phyloP scores from a whole-genome alignment of 2,888 invertebrate genomes.

The Drosophila limbata region DNA sequence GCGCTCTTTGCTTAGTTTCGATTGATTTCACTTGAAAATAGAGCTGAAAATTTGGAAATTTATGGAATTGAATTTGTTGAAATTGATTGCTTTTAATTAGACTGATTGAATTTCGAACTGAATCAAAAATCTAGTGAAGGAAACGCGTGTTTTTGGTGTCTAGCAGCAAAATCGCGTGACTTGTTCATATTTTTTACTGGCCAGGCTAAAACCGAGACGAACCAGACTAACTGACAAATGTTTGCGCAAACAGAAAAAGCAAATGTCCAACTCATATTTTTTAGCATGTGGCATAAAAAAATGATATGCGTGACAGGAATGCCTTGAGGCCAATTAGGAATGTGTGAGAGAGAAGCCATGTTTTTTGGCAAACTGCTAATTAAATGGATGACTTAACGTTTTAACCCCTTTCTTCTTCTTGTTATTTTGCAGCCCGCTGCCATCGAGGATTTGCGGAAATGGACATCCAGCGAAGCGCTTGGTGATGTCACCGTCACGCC shows the following conservation, averaged over 20 bases:
- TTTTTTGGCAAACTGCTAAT: constrained; percentile 61
- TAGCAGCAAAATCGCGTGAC: constrained; percentile 61
- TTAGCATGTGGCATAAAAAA: constrained; percentile 27
- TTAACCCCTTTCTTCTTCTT: constrained; percentile 11
- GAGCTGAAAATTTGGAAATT: constrained; percentile 32
- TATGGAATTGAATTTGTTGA: constrained; percentile 36
- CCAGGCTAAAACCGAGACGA: constrained; percentile 13
- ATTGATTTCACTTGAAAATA: constrained; percentile 53
- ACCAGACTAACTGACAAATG: constrained; percentile 60
- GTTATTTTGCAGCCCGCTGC: constrained; percentile 89
- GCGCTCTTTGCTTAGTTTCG: constrained; percentile 51
- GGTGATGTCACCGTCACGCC: constrained; percentile 93
- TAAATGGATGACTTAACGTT: constrained; percentile 46
- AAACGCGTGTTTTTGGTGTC: constrained; percentile 35
- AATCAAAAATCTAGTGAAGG: constrained; percentile 20
- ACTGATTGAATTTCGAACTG: constrained; percentile 69
- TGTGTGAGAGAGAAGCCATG: constrained; percentile 21
- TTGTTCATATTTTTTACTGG: constrained; percentile 53
- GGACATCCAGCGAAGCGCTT: constrained; percentile 90
- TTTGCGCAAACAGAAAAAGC: constrained; percentile 71
- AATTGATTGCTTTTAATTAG: constrained; percentile 78
- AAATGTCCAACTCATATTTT: constrained; percentile 56
- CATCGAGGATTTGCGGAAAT: constrained; percentile 92
- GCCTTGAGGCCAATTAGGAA: constrained; percentile 59
- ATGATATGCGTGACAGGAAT: constrained; percentile 61